Base-by-base conservation (phyloP, 2,888 invertebrate species). In the Pardosa pseudoannulata region DNA sequence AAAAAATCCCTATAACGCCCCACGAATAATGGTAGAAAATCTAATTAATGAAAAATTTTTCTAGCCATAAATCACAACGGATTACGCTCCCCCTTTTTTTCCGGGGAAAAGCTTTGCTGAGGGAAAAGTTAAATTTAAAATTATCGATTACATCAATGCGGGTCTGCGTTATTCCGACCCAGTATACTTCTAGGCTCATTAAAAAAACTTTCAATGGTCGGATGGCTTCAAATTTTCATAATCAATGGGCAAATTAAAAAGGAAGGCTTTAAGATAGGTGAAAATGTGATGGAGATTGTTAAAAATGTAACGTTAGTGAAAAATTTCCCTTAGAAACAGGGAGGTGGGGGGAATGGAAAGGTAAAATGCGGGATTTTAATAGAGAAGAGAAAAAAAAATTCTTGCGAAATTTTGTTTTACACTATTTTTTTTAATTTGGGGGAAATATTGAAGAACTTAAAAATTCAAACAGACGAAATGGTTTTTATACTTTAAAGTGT, bases 211-310 rank as follows among this genome's bases (percentile, higher is more conserved):
- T 46, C 13, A 46, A 46, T 46, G 41, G 41, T 46, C 41, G 13
- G 41, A 9, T 46, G 41, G 41, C 41, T 46, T 13, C 41, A 46
- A 46, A 46, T 46, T 46, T n/a, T 46, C 16, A 46, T 46, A 46
- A 46, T 46, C 41, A 46, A 46, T 46, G 41, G 16, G 41, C 41
- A 46, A 46, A 46, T 46, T 46, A 46, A 46, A 46, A 46, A 46
- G 9, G 9, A 46, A 5, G 16, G 41, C 6, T 16, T 16, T 16
- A 46, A 5, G 16, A 13, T n/a, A 16, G 1, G 41, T 2, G 16
- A 46, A 46, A 46, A 46, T 46, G 41, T 16, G 41, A 46, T 46
- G 16, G 41, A 13, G 16, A 46, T 13, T 46, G 41, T 46, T 9
- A 46, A 46, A 46, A 5, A 11, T 16, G 41, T 46, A 46, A 46